Base-by-base conservation (phyloP, 2,888 invertebrate species). In the Scelioninae gen. 2 region DNA sequence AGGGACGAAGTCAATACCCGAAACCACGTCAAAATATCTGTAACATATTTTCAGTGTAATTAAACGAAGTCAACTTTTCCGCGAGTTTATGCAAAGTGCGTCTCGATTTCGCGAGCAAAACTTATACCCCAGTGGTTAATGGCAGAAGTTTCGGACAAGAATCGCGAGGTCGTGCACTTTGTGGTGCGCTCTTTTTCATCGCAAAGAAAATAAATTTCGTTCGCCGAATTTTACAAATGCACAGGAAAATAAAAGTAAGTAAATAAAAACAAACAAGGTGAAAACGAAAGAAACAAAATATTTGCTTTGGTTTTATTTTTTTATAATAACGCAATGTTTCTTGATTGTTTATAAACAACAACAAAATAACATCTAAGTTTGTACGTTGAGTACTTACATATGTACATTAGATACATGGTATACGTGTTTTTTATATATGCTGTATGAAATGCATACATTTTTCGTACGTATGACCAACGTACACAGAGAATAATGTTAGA, bases 1-100 rank as follows among this genome's bases (percentile, higher is more conserved):
- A 58, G 37, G 9, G 16, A 37, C 19, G 43, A 48, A 58, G 67
- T 58, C 48, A 16, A 58, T 58, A 37, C 6, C 16, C 11, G 35
- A 13, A 10, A 10, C 33, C 13, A 13, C 5, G 19, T 15, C 9
- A 13, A 35, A 60, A 25, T 37, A 46, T 37, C 19, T 5, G 45
- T n/a, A 22, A 58, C 22, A 18, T 22, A 18, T 35, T 58, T 33
- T n/a, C 22, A 33, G 33, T 57, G 43, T 58, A 45, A 39, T 45
- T 43, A 58, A 58, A 19, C 19, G 28, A 45, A 18, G 22, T 25
- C 46, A n/a, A 33, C n/a, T 33, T 28, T 57, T 28, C 10, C 25
- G 11, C 15, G 9, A n/a, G 25, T 15, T 39, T 39, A 13, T 53
- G 45, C 31, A 48, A 48, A 31, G 10, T 31, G 48, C 48, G 15